Percentiles rank a stretch among this genome's conserved stretches.
Evolutionary conservation across 2,113 vertebrate genomes (phyloP).

Genomic region (Cyanistes caeruleus): DNA sequence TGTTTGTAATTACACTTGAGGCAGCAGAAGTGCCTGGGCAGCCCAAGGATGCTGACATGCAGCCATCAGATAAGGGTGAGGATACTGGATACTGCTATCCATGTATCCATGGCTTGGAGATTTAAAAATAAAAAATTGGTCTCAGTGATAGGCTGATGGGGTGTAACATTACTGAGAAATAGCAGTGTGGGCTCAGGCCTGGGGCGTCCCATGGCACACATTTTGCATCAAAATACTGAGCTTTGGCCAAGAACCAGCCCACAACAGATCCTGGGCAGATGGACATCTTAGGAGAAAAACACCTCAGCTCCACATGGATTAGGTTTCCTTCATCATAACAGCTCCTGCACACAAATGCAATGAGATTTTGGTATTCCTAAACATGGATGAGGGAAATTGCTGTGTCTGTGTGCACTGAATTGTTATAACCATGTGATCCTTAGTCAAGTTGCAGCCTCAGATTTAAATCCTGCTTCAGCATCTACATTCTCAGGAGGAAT

Average conservation of each 20-base stretch:
- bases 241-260: neutral
- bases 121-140: neutral
- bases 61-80: neutral
- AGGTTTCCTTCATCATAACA: neutral
- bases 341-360: neutral
- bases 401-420: neutral
- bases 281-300: neutral
- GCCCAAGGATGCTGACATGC: neutral
- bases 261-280: neutral
- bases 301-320: neutral
- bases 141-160: neutral
- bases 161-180: neutral
- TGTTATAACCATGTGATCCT: neutral
- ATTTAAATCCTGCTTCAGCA: neutral
- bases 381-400: neutral
- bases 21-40: neutral
- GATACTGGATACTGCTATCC: neutral
- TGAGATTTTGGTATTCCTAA: neutral
- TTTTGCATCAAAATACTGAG: neutral
- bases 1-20: accelerated
- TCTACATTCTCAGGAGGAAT: neutral
- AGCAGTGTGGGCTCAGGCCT: neutral
- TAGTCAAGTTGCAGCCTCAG: neutral
- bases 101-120: neutral
- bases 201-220: accelerated